phyloP scores from a whole-genome alignment of 2,888 invertebrate genomes.

The Dascillus cervinus region DNA sequence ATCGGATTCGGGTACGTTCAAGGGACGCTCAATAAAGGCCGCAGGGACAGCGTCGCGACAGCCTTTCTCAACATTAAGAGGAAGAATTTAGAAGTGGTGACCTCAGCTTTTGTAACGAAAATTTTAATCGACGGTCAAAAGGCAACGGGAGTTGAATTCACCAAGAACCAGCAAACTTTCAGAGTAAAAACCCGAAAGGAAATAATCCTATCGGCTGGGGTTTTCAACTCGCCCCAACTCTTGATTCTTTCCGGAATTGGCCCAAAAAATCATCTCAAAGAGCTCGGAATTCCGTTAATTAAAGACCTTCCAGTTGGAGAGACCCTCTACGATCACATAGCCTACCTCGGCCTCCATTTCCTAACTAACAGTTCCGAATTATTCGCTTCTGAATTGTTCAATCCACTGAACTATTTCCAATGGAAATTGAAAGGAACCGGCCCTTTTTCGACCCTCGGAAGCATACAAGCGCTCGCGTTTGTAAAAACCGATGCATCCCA shows the following conservation, averaged over 20 bases:
- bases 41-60: constrained; percentile 58
- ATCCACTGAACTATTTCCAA: constrained; percentile 37
- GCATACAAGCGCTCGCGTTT: constrained; percentile 52
- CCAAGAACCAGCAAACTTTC: constrained; percentile 42
- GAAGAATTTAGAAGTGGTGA: constrained; percentile 60
- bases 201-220: constrained; percentile 78
- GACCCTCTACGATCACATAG: constrained; percentile 56
- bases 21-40: constrained; percentile 51
- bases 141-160: constrained; percentile 62
- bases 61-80: constrained; percentile 55
- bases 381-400: constrained; percentile 27
- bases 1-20: constrained; percentile 58
- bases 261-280: constrained; percentile 51
- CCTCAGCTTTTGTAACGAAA: constrained; percentile 54
- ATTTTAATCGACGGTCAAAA: constrained; percentile 57
- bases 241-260: constrained; percentile 81
- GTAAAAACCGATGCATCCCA: constrained; percentile 50
- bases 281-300: constrained; percentile 50
- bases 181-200: constrained; percentile 60
- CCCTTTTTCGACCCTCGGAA: constrained; percentile 48
- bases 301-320: constrained; percentile 61
- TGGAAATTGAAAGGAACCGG: constrained; percentile 44
- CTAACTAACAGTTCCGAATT: constrained; percentile 41
- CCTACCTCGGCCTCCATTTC: constrained; percentile 44
- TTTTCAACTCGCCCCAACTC: constrained; percentile 83